phyloP scores from a whole-genome alignment of 1,140 invertebrate species.

The Mactra quadrangularis region DNA sequence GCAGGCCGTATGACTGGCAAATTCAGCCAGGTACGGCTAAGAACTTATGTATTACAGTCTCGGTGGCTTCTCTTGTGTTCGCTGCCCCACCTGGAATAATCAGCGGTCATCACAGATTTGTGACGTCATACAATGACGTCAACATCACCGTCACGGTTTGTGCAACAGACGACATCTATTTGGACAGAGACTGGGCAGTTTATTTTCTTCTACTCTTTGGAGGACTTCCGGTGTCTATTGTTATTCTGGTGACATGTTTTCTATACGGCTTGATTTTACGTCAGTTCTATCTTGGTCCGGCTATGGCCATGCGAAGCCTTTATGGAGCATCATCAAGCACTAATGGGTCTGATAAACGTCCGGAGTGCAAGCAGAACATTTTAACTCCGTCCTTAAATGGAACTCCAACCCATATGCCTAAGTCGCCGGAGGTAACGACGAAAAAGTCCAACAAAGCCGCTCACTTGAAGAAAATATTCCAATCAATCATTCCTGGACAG shows the following conservation, averaged over 20 bases:
- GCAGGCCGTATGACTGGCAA: slow-evolving; percentile 56
- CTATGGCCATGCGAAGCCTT: slow-evolving; percentile 10
- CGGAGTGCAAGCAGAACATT: neutral
- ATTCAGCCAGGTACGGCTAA: slow-evolving; percentile 42
- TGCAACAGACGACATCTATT: slow-evolving; percentile 45
- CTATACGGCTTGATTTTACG: slow-evolving; percentile 45
- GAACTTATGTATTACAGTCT: slow-evolving; percentile 40
- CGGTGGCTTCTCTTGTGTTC: slow-evolving; percentile 32
- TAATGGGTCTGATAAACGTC: neutral
- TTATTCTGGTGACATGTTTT: slow-evolving; percentile 42
- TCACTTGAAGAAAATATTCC: slow-evolving; percentile 25
- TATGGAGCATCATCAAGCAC: slow-evolving; percentile 10
- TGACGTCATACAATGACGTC: slow-evolving; percentile 42
- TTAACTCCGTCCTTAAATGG: neutral
- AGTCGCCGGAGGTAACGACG: neutral
- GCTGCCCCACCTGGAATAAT: slow-evolving; percentile 49
- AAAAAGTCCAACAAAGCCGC: neutral
- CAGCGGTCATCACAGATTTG: slow-evolving; percentile 50
- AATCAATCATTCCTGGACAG: slow-evolving; percentile 20
- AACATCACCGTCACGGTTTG: slow-evolving; percentile 58
- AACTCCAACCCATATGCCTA: neutral
- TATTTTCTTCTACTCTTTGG: slow-evolving; percentile 47
- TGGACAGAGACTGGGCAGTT: slow-evolving; percentile 47
- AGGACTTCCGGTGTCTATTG: slow-evolving; percentile 47
- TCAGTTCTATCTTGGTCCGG: slow-evolving; percentile 35